These are phyloP conservation scores for Endotricha flammealis DNA, from an alignment of 2,888 invertebrate genomes.

Conservation along the genomic window DNA sequence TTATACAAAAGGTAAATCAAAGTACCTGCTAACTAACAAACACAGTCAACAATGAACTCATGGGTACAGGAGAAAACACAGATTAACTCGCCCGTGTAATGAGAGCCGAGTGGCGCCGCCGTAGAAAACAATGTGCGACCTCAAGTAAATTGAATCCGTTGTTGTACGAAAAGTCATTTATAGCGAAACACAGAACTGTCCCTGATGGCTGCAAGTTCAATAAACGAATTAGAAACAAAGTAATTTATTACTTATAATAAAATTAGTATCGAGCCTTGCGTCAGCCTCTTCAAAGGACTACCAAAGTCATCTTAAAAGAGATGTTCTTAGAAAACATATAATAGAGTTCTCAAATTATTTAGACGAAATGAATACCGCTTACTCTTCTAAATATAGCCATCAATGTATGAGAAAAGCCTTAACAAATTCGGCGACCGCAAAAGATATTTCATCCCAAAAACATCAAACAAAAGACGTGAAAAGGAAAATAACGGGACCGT, in stretches of 20 bases:
- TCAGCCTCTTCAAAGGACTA: too few relatives aligned
- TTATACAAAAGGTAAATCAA: too few relatives aligned
- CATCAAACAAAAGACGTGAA: slow-evolving; percentile 27
- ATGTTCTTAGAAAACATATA: background rate
- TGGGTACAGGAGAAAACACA: slow-evolving; percentile 6
- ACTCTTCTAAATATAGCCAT: slow-evolving; percentile 9
- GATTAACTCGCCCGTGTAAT: slow-evolving; percentile 9
- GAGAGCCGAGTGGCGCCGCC: slow-evolving; percentile 1
- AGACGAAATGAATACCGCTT: slow-evolving; percentile 7
- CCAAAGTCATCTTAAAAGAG: background rate
- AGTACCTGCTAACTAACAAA: background rate
- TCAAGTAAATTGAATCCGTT: slow-evolving; percentile 10
- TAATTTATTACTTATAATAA: too few relatives aligned
- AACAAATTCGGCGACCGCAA: slow-evolving; percentile 21
- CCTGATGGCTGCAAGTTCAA: too few relatives aligned
- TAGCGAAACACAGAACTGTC: too few relatives aligned
- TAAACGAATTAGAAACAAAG: too few relatives aligned
- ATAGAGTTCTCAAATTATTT: slow-evolving; percentile 9
- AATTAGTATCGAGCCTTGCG: too few relatives aligned
- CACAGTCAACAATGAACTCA: slow-evolving; percentile 4
- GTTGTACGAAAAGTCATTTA: slow-evolving; percentile 3
- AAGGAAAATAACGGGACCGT: slow-evolving; percentile 21
- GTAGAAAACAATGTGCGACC: slow-evolving; percentile 6
- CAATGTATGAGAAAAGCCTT: slow-evolving; percentile 8
- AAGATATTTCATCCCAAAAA: slow-evolving; percentile 21